Evolutionary conservation across 2,888 invertebrate species (phyloP), one percentile per base, ranked within the genome.

Genomic region (Drosophila rellima): DNA sequence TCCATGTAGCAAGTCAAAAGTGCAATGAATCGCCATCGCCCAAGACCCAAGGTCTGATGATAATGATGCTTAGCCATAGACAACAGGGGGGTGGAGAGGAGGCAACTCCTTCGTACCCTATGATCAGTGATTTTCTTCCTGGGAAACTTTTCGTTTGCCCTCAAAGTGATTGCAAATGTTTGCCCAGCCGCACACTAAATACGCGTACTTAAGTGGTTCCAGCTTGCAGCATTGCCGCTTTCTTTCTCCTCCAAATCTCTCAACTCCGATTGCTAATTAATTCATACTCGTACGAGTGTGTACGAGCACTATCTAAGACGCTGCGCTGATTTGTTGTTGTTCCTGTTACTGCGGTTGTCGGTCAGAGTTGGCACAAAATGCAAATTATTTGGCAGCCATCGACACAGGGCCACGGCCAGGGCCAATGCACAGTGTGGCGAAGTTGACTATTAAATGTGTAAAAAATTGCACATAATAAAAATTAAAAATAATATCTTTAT

Each of bases 1-100:
- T 85, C 77, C 88, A 77, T 82, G 89, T 80, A 80, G 66, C 82
- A 50, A 89, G 84, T 89, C 89, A 85, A 89, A 89, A 88, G 88
- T 82, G 85, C 88, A 89, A 71, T 72, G 83, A 70, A 71, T 77
- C 68, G 72, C 62, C 77, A 66, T 63, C 55, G 62, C 80, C 78
- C 67, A 40, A 44, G 66, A 65, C 55, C 59, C 59, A 65, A 66
- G 78, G 57, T 42, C 57, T 60, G 56, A 23, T 54, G 69, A 66
- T 67, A 67, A 78, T 72, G 66, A 70, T 74, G 40, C 61, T 26
- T 13, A 18, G 42, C 23, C 26, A 40, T 5, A 42, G 54, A 44
- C 7, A 13, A 10, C 13, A 31, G 10, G 13, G 31, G 2, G 10
- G 17, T 7, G n/a, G 10, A n/a, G 26, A n/a, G 11, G 2, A 10